Evolutionary conservation across 37 sponge, comb jelly and placozoan species (phyloP).

Genomic region (Beroe ovata): DNA sequence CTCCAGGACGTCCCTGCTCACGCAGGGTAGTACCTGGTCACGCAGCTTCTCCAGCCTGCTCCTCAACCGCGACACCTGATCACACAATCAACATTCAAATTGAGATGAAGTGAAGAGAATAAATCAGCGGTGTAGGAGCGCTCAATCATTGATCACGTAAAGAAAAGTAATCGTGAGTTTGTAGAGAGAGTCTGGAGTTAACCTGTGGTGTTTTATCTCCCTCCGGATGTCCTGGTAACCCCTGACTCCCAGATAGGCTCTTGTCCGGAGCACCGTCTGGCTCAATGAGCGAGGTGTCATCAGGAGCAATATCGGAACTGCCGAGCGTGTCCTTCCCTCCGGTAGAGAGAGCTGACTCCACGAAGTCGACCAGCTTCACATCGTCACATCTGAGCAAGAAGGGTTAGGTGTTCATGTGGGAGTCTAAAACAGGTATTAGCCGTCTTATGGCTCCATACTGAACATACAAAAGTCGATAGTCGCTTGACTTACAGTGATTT

Average conservation of each 20-base stretch:
- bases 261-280: neutral
- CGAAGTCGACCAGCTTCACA: slow-evolving; percentile 15
- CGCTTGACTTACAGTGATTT: slow-evolving; percentile 62
- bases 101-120: no score
- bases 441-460: no score
- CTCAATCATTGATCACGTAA: no score
- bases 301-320: neutral
- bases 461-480: no score
- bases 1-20: slow-evolving; percentile 66
- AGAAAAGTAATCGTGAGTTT: no score
- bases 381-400: slow-evolving; percentile 36
- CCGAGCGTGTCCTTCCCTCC: neutral
- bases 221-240: neutral
- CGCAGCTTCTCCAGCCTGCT: slow-evolving; percentile 59
- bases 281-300: neutral
- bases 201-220: neutral
- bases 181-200: no score
- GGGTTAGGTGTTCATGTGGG: no score
- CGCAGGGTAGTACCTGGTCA: slow-evolving; percentile 48
- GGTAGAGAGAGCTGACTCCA: neutral
- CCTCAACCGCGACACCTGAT: slow-evolving; percentile 7
- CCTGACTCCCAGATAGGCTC: neutral
- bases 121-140: no score
- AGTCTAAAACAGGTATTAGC: no score
- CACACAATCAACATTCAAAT: no score